phyloP scores from a whole-genome alignment of 2,797 vertebrate species.

The Dermochelys coriacea region DNA sequence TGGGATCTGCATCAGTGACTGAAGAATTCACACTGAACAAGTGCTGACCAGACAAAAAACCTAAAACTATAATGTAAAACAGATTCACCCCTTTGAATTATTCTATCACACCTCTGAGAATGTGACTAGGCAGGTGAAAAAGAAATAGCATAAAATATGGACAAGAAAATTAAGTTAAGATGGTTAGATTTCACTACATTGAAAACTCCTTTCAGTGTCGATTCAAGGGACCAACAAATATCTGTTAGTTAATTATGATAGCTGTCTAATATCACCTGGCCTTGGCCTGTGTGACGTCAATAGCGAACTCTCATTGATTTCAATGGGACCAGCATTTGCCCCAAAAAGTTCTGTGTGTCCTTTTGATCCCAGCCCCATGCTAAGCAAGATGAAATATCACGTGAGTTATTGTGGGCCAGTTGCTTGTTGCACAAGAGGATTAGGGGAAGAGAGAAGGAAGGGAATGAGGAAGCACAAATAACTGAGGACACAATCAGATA shows the following conservation, averaged over 20 bases:
- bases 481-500: not conserved
- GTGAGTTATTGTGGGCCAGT: not conserved
- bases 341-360: not conserved
- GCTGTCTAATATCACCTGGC: not conserved
- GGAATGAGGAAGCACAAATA: not conserved
- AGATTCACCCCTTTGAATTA: not conserved
- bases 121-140: not conserved
- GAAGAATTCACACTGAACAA: not conserved
- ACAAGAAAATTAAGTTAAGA: not conserved
- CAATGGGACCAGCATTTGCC: not conserved
- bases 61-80: not conserved
- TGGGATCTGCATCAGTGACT: not conserved
- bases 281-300: not conserved
- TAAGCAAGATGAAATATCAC: not conserved
- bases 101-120: not conserved
- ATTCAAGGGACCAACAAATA: not conserved
- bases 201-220: not conserved
- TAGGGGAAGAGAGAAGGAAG: not conserved
- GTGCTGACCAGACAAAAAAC: not conserved
- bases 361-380: not conserved
- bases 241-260: not conserved
- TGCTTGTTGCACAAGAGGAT: not conserved
- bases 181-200: not conserved
- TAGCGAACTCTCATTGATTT: not conserved
- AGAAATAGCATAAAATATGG: not conserved